Evolutionary conservation across 2,888 invertebrate genomes (phyloP).

Genomic region (Anagyrus pseudococci): DNA sequence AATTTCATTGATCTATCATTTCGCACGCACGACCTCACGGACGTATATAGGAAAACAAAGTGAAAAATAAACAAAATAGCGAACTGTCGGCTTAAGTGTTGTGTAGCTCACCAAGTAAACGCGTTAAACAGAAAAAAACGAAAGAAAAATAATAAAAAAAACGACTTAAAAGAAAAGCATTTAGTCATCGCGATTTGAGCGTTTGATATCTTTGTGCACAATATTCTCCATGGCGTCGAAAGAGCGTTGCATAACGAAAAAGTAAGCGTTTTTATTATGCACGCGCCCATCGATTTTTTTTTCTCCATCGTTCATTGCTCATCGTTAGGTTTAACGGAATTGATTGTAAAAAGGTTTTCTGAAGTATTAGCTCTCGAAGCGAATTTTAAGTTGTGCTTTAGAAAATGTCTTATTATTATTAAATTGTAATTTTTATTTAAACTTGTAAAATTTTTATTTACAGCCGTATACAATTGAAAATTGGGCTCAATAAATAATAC

Average conservation of each 20-base stretch:
- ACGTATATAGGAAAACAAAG: slow-evolving; percentile 13
- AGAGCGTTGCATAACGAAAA: slow-evolving; percentile 18
- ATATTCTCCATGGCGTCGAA: slow-evolving; percentile 34
- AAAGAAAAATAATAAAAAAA: slow-evolving; percentile 17
- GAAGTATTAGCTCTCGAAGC: slow-evolving; percentile 50
- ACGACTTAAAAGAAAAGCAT: slow-evolving; percentile 40
- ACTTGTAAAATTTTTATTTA: slow-evolving; percentile 54
- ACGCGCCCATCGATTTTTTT: too few relatives aligned
- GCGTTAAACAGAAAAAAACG: slow-evolving; percentile 15
- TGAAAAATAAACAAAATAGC: slow-evolving; percentile 21
- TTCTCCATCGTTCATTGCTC: slow-evolving; percentile 28
- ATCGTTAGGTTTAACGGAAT: slow-evolving; percentile 35
- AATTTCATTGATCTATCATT: slow-evolving; percentile 10
- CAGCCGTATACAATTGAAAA: slow-evolving; percentile 50
- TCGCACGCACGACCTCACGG: slow-evolving; percentile 32
- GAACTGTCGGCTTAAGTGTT: slow-evolving; percentile 32
- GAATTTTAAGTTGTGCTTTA: slow-evolving; percentile 47
- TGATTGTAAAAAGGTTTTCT: slow-evolving; percentile 49
- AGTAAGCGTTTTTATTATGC: slow-evolving; percentile 13
- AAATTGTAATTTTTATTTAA: slow-evolving; percentile 55
- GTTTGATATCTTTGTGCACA: slow-evolving; percentile 38
- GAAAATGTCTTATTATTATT: slow-evolving; percentile 47
- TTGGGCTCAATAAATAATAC: slow-evolving; percentile 56
- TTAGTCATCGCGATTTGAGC: slow-evolving; percentile 38
- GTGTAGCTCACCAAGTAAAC: slow-evolving; percentile 28